Conservation (phyloP, 2,113 vertebrate genomes). For the Pleuronectes platessa region DNA sequence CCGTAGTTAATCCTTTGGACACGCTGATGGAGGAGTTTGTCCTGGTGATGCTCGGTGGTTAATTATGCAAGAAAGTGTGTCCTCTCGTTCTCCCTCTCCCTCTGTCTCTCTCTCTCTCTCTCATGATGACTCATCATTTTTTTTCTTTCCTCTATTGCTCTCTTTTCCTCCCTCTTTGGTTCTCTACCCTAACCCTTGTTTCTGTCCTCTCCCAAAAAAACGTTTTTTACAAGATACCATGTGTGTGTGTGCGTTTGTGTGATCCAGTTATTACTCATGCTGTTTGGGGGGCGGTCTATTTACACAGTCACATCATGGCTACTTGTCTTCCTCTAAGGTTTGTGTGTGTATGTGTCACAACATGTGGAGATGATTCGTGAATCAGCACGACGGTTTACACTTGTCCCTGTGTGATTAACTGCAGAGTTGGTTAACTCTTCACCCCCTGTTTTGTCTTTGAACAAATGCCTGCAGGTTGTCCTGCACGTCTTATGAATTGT, state of each 20-base stretch:
- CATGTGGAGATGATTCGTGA: constrained; percentile 26
- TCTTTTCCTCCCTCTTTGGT: constrained; percentile 1
- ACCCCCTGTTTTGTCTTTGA: constrained; percentile 43
- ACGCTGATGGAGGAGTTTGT: constrained; percentile 81
- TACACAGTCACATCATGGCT: no score
- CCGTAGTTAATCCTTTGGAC: constrained; percentile 82
- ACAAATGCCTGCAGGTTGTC: constrained; percentile 54
- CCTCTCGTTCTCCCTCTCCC: constrained; percentile 29
- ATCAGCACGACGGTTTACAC: constrained; percentile 39
- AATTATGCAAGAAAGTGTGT: constrained; percentile 76
- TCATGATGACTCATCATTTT: constrained; percentile 72
- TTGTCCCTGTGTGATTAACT: constrained; percentile 58
- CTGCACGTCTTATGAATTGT: constrained; percentile 42
- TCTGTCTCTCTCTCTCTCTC: constrained; percentile 11
- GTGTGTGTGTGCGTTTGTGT: not conserved
- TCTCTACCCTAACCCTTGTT: not conserved
- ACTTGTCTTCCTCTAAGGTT: not conserved
- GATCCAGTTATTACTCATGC: no score
- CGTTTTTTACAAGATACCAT: not conserved
- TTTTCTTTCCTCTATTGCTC: constrained; percentile 27
- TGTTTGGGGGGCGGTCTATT: no score
- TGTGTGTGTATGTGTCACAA: not conserved
- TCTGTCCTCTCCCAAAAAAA: constrained; percentile 11
- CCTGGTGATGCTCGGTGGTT: constrained; percentile 68
- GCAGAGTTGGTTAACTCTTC: constrained; percentile 49